Base-by-base conservation (phyloP, 2,797 vertebrate species). In the Harpagifer antarcticus region DNA sequence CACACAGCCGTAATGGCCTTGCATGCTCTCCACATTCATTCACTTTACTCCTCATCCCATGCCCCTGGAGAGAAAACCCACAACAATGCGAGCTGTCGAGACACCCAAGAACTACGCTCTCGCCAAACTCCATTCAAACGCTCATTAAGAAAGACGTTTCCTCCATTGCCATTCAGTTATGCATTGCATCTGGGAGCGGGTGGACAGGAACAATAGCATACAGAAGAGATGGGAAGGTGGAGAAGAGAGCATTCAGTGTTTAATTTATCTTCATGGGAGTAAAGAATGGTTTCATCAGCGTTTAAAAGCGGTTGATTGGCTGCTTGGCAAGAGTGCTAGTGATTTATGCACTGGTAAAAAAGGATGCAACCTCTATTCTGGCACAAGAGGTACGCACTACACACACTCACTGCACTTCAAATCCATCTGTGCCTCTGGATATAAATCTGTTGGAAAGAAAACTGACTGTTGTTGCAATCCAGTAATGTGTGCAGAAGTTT, bases 91-190 rank as follows among this genome's bases (percentile, higher is more conserved):
- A 62, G 73, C 88, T 77, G 86, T 80, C 50, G 72, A 87, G 79
- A 80, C 73, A 70, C 57, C 74, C 50, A 43, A 77, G 83, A 87
- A 87, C 76, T 11, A 56, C 49, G 19, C 86, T 79, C 65, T 78
- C 31, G 19, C 63, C 17, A 14, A 81, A 79, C 77, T 85, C 14
- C 5, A 93, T 88, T 86, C 82, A 87, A 89, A 78, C 27, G 50
- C 85, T 93, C 91, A 90, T 92, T 92, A 91, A 80, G 81, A 78
- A 76, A 89, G 90, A 90, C 69, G 67, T 81, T 82, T 81, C 78
- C 74, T 81, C 79, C 71, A 72, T 84, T 76, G 86, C 78, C 83
- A 68, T 89, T 90, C 82, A 74, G 74, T 81, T 86, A 76, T 81
- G 79, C 81, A 71, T 66, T 69, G 76, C 83, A 54, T 56, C 60